Conservation (phyloP, 2,888 invertebrate species). For the Agrotis ipsilon region DNA sequence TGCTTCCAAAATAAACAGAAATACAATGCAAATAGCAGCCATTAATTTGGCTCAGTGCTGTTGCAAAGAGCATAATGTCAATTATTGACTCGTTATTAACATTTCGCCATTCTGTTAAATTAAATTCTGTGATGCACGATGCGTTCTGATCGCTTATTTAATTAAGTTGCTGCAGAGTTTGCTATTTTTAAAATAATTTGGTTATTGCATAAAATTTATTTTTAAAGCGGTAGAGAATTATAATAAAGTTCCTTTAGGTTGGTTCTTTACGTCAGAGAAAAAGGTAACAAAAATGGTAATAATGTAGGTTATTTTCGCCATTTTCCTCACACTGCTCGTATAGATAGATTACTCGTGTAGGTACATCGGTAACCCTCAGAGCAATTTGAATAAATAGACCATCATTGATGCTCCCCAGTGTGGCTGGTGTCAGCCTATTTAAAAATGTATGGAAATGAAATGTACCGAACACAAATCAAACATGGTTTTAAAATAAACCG, state of each 20-base stretch:
- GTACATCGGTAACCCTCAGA: conserved; percentile 43
- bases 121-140: conserved; percentile 18
- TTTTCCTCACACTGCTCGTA: conserved; percentile 1
- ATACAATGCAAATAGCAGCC: conserved; percentile 31
- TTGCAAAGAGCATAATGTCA: conserved; percentile 25
- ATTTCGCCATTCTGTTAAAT: conserved; percentile 19
- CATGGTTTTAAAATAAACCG: conserved; percentile 19
- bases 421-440: conserved; percentile 29
- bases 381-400: conserved; percentile 52
- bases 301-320: neutral
- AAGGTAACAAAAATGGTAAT: neutral
- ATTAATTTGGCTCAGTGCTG: conserved; percentile 30
- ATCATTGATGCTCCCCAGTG: conserved; percentile 46
- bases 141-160: conserved; percentile 17
- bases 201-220: neutral
- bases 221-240: neutral
- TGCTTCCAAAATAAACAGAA: conserved; percentile 20
- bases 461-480: conserved; percentile 44
- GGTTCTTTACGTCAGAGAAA: neutral
- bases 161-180: neutral
- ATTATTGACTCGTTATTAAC: conserved; percentile 35
- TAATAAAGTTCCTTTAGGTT: no score
- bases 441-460: conserved; percentile 53
- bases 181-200: neutral
- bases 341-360: neutral